These are phyloP conservation scores for Vanessa tameamea DNA, from an alignment of 1,140 invertebrate genomes.

Conservation along the genomic window DNA sequence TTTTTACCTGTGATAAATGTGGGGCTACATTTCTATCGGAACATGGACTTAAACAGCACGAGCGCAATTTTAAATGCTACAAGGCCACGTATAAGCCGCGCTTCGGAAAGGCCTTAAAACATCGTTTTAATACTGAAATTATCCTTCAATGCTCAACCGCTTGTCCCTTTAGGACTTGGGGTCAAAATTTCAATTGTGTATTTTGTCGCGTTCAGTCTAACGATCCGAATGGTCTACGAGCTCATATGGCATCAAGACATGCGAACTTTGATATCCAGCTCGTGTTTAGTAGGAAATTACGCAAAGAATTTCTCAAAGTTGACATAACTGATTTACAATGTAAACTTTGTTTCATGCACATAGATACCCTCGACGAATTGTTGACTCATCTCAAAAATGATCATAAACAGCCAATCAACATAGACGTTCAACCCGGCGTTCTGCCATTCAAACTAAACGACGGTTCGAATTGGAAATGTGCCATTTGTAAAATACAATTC, in stretches of 20 bases:
- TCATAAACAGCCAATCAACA: constrained; percentile 67
- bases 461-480: constrained; percentile 65
- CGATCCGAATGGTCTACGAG: constrained; percentile 63
- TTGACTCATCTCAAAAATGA: constrained; percentile 68
- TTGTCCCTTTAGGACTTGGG: constrained; percentile 70
- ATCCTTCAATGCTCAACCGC: constrained; percentile 72
- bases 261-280: constrained; percentile 65
- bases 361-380: constrained; percentile 66
- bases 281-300: constrained; percentile 66
- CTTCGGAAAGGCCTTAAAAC: constrained; percentile 66
- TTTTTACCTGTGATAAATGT: constrained; percentile 73
- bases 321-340: constrained; percentile 72
- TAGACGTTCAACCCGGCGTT: constrained; percentile 66
- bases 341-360: constrained; percentile 66
- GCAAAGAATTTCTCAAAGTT: constrained; percentile 70
- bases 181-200: constrained; percentile 71
- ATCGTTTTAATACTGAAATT: constrained; percentile 70
- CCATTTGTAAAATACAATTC: constrained; percentile 68
- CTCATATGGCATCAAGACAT: constrained; percentile 66
- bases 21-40: constrained; percentile 69
- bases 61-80: constrained; percentile 69
- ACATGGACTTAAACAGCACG: constrained; percentile 67
- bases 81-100: constrained; percentile 69
- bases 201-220: constrained; percentile 69
- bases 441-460: constrained; percentile 69